A percentile compares a stretch with the other conserved stretches of the same genome.
These are phyloP conservation scores for Casuarius casuarius DNA, from an alignment of 2,113 vertebrate species.

Conservation along the genomic window DNA sequence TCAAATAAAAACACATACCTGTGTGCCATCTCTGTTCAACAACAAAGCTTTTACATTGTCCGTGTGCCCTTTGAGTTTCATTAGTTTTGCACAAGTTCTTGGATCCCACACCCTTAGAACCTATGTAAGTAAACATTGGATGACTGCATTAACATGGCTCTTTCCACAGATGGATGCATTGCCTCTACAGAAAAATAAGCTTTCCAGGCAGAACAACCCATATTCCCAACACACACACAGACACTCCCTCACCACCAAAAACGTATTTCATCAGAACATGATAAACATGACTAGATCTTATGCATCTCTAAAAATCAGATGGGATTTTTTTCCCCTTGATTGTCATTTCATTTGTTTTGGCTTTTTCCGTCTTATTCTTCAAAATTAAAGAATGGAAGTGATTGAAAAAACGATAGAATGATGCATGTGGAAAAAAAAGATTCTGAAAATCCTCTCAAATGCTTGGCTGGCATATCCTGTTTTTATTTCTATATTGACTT, in stretches of 20 bases:
- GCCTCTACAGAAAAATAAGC: not conserved
- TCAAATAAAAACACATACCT: constrained; percentile 78
- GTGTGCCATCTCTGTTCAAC: constrained; percentile 95
- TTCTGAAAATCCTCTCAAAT: not conserved
- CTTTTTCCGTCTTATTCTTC: not conserved
- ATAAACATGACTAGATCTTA: not conserved
- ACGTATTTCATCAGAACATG: not conserved
- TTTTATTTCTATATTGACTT: not conserved
- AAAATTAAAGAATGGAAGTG: not conserved
- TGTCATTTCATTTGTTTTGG: not conserved
- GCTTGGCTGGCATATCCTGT: not conserved
- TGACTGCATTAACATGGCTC: not conserved
- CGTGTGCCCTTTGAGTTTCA: constrained; percentile 98
- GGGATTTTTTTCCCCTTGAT: not conserved
- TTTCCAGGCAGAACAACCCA: not conserved
- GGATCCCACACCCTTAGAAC: constrained; percentile 98
- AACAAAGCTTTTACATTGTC: constrained; percentile 97
- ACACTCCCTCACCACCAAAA: not conserved
- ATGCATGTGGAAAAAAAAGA: not conserved
- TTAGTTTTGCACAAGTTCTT: constrained; percentile 95
- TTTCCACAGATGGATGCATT: not conserved
- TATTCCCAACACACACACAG: rapidly evolving
- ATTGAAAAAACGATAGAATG: not conserved
- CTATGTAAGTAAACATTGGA: constrained; percentile 53
- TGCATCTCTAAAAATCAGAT: not conserved